Evolutionary conservation across 2,888 invertebrate genomes (phyloP), one percentile per base, ranked within the genome.

Genomic region (Pollenia griseotomentosa): DNA sequence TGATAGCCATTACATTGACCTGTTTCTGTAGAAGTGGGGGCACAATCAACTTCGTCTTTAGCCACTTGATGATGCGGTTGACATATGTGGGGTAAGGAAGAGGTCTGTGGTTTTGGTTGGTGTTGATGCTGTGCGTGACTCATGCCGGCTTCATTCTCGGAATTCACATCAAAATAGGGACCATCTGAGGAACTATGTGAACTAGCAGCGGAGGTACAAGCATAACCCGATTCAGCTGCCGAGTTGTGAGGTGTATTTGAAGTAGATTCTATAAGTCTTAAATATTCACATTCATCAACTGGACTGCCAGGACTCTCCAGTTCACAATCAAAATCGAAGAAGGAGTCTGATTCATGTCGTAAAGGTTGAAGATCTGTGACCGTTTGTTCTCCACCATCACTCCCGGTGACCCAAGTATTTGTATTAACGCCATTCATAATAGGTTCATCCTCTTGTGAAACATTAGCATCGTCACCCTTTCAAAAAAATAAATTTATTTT

Each of bases 281-380:
- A 94, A 83, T 94, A 94, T 92, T 95, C 95, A 88, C 94, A 93
- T 89, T 95, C 95, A 88, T 96, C 96, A 70, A 95, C 95, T 0
- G 96, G 96, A 89, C 96, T 96, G 71, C 95, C 95, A 0, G 96
- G 96, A 86, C 95, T 96, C 88, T 96, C 96, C 94, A 95, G 94
- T 89, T 95, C 95, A 89, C 95, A 94, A 90, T 95, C 95, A 89
- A 96, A 95, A 92, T 96, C 95, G 90, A 95, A 95, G 90, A 95
- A 96, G 8, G 95, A 94, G 89, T 96, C 95, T 66, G 95, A 87
- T 91, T 92, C 91, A 90, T 94, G 90, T 91, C 93, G 93, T 79
- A 94, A 93, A 0, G 95, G 94, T 87, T 95, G 95, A 55, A 93
- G 90, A 89, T 94, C 94, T 40, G 94, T 94, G 10, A 94, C 92